These are phyloP conservation scores for Torymus auratus DNA, from an alignment of 2,888 invertebrate species.

Conservation along the genomic window DNA sequence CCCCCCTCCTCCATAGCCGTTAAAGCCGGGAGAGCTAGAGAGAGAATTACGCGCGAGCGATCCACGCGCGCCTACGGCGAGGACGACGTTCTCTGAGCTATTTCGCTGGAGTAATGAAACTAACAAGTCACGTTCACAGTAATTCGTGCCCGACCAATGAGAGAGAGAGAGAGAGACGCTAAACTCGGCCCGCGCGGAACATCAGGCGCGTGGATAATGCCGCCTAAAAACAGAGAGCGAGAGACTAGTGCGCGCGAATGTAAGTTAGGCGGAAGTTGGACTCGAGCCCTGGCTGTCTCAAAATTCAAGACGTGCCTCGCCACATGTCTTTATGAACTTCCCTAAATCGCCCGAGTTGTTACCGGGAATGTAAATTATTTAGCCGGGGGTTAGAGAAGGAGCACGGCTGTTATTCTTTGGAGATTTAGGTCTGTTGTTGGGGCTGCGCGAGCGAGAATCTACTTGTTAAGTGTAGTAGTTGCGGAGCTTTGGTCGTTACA, in stretches of 20 bases:
- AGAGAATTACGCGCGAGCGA: conserved; percentile 13
- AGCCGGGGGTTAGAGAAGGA: background rate
- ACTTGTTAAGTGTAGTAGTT: too few species aligned
- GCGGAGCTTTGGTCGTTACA: too few species aligned
- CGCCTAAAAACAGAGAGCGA: conserved; percentile 9
- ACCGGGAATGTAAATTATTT: conserved; percentile 38
- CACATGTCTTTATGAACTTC: conserved; percentile 51
- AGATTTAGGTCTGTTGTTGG: too few species aligned
- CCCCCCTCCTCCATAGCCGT: too few species aligned
- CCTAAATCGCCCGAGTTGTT: conserved; percentile 28
- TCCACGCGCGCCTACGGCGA: background rate
- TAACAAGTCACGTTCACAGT: conserved; percentile 51
- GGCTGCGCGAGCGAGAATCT: too few species aligned
- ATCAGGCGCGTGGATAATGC: conserved; percentile 32
- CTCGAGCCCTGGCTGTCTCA: background rate
- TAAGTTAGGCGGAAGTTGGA: conserved; percentile 34
- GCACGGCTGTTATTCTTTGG: too few species aligned
- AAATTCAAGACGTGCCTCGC: conserved; percentile 43
- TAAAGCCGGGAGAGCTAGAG: too few species aligned
- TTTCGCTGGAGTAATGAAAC: conserved; percentile 42
- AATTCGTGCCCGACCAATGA: conserved; percentile 49
- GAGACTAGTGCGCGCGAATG: too few species aligned
- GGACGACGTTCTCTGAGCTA: conserved; percentile 8
- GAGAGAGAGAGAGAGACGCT: background rate
- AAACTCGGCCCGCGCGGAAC: conserved; percentile 6